Evolutionary conservation across 2,113 vertebrate species (phyloP), one percentile per base, ranked within the genome.

Genomic region (Gnathonemus longibarbis): DNA sequence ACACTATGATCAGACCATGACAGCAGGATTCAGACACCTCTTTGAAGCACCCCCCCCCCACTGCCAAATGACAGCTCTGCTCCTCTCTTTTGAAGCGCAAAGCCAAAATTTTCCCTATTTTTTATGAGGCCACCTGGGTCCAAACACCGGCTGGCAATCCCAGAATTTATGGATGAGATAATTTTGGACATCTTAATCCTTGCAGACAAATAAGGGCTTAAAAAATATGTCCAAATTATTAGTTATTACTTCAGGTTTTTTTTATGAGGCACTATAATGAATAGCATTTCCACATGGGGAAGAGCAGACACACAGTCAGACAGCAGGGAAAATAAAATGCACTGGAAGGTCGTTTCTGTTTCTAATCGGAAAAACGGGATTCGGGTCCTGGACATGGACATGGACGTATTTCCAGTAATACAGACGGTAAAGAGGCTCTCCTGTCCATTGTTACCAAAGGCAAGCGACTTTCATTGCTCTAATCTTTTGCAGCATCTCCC

Each of bases 61-160:
- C 17, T 21, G 77, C 42, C 39, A 24, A 24, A 48, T 46, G 45
- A 84, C 21, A 84, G 45, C 21, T 24, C 45, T 84, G 6, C 89
- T 52, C 49, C 53, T 90, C 15, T 52, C 77, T 90, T 93, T 92
- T 92, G 88, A 93, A 92, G 90, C 53, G 56, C 42, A 13, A 52
- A n/a, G 88, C 85, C 39, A 46, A 84, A n/a, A n/a, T 48, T 11
- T 48, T 46, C 46, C 24, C 50, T 10, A 45, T 77, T 70, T 80
- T 89, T 52, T 50, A 50, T 88, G 88, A 89, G 85, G 45, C 42
- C 83, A 84, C 83, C 83, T 46, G 83, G 42, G 45, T 46, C 90
- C 89, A 90, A 89, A 84, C 13, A 90, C 19, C 90, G 89, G 90
- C 89, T 45, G 15, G 50, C 50, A 35, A 21, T 80, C 53, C 31